Evolutionary conservation across 1,140 invertebrate species (phyloP).

Genomic region (Cherax quadricarinatus): DNA sequence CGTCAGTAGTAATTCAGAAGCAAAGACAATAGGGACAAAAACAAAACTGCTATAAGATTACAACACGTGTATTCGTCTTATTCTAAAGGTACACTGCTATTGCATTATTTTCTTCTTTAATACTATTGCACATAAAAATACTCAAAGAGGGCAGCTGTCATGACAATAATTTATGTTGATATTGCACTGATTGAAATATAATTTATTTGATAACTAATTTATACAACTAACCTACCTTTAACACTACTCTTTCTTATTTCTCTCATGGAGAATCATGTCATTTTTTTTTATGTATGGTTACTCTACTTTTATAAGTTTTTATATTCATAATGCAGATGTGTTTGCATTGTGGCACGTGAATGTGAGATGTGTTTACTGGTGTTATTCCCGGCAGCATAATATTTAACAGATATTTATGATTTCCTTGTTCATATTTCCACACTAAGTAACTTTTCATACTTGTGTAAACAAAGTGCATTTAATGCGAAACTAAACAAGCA

Average conservation of each 20-base stretch:
- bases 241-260: background rate
- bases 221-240: background rate
- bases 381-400: background rate
- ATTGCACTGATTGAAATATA: background rate
- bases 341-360: background rate
- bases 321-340: too few relatives aligned
- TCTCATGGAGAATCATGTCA: background rate
- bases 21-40: too few relatives aligned
- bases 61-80: too few relatives aligned
- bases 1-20: too few relatives aligned
- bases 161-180: conserved; percentile 17
- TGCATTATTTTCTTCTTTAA: too few relatives aligned
- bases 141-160: conserved; percentile 39
- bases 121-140: background rate
- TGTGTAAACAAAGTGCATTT: background rate
- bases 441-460: background rate
- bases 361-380: background rate
- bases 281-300: too few relatives aligned
- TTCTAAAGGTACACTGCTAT: too few relatives aligned
- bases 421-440: background rate
- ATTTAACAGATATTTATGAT: background rate
- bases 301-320: too few relatives aligned
- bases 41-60: too few relatives aligned
- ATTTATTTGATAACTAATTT: background rate
- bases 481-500: background rate